Evolutionary conservation across 2,888 invertebrate genomes (phyloP).

Genomic region (Salticus scenicus): DNA sequence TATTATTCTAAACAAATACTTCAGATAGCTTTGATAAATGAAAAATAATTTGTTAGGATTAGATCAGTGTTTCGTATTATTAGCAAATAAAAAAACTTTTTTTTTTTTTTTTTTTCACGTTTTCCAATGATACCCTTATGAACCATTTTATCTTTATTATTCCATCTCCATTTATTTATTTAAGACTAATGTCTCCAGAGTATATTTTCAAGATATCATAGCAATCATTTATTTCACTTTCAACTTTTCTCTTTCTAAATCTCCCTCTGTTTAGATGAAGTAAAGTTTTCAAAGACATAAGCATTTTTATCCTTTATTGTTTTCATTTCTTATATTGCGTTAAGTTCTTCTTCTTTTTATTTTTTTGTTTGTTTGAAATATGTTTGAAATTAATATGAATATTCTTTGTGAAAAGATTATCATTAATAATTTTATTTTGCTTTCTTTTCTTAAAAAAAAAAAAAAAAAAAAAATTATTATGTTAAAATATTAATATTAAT

Average conservation of each 20-base stretch:
- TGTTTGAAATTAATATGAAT: neutral
- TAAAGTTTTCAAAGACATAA: neutral
- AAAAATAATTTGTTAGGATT: neutral
- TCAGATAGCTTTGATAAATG: too few species aligned
- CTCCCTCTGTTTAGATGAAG: neutral
- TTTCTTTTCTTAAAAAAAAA: too few species aligned
- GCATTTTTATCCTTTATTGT: neutral
- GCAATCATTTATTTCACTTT: conserved; percentile 12
- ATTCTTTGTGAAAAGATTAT: neutral
- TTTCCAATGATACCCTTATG: neutral
- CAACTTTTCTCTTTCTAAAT: neutral
- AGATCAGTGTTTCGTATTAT: neutral
- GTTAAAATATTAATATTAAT: too few species aligned
- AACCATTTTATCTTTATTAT: conserved; percentile 2
- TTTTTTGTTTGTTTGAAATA: too few species aligned
- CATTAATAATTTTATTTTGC: too few species aligned
- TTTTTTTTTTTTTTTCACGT: neutral
- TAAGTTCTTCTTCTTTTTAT: too few species aligned
- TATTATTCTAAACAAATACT: too few species aligned
- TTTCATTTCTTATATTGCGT: neutral
- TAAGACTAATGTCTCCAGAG: neutral
- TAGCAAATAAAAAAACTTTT: too few species aligned
- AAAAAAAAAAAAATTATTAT: too few species aligned
- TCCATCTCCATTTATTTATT: conserved; percentile 6
- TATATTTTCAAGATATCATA: neutral